Base-by-base conservation (phyloP, 2,113 vertebrate species). In the Corvus cornix region DNA sequence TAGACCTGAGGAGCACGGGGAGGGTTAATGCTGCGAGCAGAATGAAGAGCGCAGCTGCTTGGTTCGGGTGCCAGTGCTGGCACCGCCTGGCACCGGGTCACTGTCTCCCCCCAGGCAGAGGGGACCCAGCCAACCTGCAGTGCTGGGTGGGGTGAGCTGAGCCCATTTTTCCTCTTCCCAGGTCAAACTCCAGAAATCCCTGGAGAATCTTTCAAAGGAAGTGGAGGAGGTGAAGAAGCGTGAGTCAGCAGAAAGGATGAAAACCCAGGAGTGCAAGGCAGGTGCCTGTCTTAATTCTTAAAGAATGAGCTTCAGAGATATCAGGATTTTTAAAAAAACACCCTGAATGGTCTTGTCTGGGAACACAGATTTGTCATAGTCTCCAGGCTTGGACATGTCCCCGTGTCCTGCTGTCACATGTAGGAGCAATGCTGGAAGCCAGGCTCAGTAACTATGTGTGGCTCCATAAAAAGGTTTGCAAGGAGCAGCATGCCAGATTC, bases 181-280 rank as follows among this genome's bases (percentile, higher is more conserved):
- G 96, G 26, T 86, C 39, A 96, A 95, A 88, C 95, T 97, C 48
- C 93, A 96, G 75, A 91, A 94, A 81, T 94, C 68, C 30, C 64
- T 97, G 60, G 96, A 95, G 64, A n/a, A 67, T 5, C 87, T 97
- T 35, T 41, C 2, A 6, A 95, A 97, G 73, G 82, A 95, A 63
- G 60, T 44, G 20, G 95, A 95, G 49, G 85, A 92, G 0, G 4
- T 93, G 49, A 95, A 85, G 82, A 96, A 93, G 69, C 0, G 6
- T 56, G 95, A 94, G 44, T 90, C 79, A 74, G 59, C 6, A 8
- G 94, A 90, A 66, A 95, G 81, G 67, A 64, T 89, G 77, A 97
- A 97, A 93, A 94, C 75, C 30, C 96, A 95, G 58, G 95, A 96
- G 60, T 96, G 95, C 88, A 96, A 96, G 96, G 96, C 95, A 97